A percentile compares a stretch with the other conserved stretches of the same genome.
Conservation (phyloP, 2,888 invertebrate genomes). For the Drosophila mimetica region DNA sequence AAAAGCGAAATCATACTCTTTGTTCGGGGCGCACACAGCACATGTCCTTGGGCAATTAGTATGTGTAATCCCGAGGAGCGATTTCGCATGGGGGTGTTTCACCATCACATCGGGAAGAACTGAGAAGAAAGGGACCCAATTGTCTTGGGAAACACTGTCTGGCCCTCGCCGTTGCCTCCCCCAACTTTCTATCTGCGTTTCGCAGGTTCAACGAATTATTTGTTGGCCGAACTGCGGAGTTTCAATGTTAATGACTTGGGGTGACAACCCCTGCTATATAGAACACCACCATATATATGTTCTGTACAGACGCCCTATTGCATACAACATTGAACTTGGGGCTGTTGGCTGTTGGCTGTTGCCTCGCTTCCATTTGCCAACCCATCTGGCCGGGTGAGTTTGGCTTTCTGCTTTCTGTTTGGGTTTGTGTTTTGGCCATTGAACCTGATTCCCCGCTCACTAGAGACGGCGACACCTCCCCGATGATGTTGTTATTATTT, state of each 20-base stretch:
- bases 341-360: slow-evolving; percentile 20
- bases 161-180: background rate
- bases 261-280: slow-evolving; percentile 12
- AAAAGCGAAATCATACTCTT: background rate
- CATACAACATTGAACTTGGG: slow-evolving; percentile 22
- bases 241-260: slow-evolving; percentile 28
- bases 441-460: slow-evolving; percentile 12
- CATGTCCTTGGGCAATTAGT: slow-evolving; percentile 31
- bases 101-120: background rate
- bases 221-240: slow-evolving; percentile 30
- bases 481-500: background rate
- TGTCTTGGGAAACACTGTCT: slow-evolving; percentile 1
- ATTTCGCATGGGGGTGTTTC: background rate
- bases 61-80: slow-evolving; percentile 2
- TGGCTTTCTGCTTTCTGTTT: slow-evolving; percentile 50
- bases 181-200: slow-evolving; percentile 12
- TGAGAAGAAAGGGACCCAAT: background rate
- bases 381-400: slow-evolving; percentile 52
- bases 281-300: background rate
- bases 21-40: background rate
- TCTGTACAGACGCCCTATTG: slow-evolving; percentile 16
- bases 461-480: slow-evolving; percentile 9
- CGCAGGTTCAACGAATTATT: slow-evolving; percentile 32
- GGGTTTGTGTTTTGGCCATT: slow-evolving; percentile 37
- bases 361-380: slow-evolving; percentile 31